Evolutionary conservation across 2,113 vertebrate genomes (phyloP).

Genomic region (Meleagris gallopavo): DNA sequence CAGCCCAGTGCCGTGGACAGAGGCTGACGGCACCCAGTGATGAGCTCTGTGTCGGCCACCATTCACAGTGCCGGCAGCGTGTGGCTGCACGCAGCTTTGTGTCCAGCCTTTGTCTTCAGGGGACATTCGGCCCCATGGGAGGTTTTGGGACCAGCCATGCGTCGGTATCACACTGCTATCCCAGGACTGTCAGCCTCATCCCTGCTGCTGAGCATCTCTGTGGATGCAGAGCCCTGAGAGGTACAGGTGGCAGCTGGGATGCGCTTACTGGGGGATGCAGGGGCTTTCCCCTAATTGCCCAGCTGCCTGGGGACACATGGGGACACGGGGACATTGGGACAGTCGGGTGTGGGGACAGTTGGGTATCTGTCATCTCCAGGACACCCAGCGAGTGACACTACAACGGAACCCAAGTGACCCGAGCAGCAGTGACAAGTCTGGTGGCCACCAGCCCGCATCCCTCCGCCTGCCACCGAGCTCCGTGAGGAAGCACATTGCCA

Average conservation of each 20-base stretch:
- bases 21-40: not conserved
- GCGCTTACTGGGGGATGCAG: accelerated
- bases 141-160: not conserved
- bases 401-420: not conserved
- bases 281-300: not conserved
- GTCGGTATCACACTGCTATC: not conserved
- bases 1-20: not conserved
- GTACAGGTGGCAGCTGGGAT: not conserved
- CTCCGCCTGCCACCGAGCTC: accelerated
- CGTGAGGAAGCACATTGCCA: accelerated
- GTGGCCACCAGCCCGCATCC: not conserved
- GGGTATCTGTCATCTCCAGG: not conserved
- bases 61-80: too few species aligned
- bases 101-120: not conserved
- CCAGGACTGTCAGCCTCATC: not conserved
- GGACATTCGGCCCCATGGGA: accelerated
- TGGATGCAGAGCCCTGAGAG: not conserved
- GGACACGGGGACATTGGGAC: not conserved
- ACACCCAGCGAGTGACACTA: not conserved
- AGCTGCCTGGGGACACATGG: too few species aligned
- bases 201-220: not conserved
- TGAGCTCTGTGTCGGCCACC: not conserved
- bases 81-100: too few species aligned
- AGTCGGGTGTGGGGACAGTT: too few species aligned
- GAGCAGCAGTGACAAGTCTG: not conserved